A percentile compares a stretch with the other conserved stretches of the same genome.
Conservation (phyloP, 92 coral and sea anemone species). For the Umimayanthus chanpuru region DNA sequence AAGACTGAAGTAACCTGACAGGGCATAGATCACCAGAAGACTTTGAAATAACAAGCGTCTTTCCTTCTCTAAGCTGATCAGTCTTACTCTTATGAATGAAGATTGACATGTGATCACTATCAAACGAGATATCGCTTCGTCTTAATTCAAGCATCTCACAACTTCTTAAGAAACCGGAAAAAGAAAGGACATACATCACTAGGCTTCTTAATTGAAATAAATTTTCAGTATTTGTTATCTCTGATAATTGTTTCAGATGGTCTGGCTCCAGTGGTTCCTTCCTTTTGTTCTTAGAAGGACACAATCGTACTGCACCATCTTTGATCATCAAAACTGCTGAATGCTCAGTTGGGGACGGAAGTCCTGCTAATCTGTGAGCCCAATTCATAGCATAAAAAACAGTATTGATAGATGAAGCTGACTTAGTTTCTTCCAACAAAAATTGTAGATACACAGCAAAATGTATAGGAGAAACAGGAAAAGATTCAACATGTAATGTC, state of each 20-base stretch:
- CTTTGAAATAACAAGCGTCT: conserved; percentile 44
- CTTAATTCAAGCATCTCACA: conserved; percentile 24
- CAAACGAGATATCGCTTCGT: conserved; percentile 21
- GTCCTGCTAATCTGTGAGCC: conserved; percentile 39
- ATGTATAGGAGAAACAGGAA: conserved; percentile 47
- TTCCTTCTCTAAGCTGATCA: conserved; percentile 56
- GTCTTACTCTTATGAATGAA: conserved; percentile 54
- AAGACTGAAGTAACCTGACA: conserved; percentile 29
- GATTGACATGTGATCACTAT: conserved; percentile 16
- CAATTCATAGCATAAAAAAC: conserved; percentile 41
- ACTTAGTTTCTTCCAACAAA: conserved; percentile 43
- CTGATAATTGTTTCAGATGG: conserved; percentile 43
- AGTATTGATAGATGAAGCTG: conserved; percentile 45
- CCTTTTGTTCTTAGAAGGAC: conserved; percentile 11
- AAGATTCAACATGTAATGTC: conserved; percentile 27
- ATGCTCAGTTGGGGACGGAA: conserved; percentile 34
- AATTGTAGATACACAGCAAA: conserved; percentile 43
- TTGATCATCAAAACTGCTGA: conserved; percentile 33
- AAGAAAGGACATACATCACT: conserved; percentile 36
- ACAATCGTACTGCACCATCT: conserved; percentile 41
- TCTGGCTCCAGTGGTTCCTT: conserved; percentile 40
- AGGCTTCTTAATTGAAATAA: conserved; percentile 36
- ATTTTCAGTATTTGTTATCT: conserved; percentile 24
- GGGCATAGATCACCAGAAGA: conserved; percentile 46
- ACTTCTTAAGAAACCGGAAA: conserved; percentile 46